Evolutionary conservation across 1,140 invertebrate genomes (phyloP).

Genomic region (Euwallacea similis): DNA sequence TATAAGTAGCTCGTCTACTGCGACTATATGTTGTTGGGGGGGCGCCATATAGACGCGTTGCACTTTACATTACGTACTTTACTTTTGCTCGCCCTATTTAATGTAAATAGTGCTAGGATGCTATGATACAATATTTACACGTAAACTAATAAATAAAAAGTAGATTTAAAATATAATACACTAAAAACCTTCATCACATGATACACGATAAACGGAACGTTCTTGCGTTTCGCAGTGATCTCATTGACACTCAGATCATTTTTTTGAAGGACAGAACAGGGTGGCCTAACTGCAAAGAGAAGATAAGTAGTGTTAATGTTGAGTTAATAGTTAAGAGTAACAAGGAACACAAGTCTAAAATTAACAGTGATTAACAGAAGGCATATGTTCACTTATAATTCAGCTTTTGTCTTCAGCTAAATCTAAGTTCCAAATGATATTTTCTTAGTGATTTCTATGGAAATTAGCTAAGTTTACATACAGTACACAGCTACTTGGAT

Average conservation of each 20-base stretch:
- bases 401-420: too few relatives aligned
- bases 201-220: not conserved
- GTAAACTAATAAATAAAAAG: constrained; percentile 47
- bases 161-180: constrained; percentile 39
- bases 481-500: too few relatives aligned
- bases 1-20: not conserved
- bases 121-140: constrained; percentile 51
- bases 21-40: not conserved
- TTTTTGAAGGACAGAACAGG: too few relatives aligned
- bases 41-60: not conserved
- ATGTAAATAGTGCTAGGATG: constrained; percentile 49
- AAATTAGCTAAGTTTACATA: too few relatives aligned
- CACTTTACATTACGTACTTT: constrained; percentile 36
- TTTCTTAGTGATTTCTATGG: too few relatives aligned
- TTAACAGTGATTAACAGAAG: too few relatives aligned
- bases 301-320: too few relatives aligned
- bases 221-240: not conserved
- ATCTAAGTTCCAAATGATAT: too few relatives aligned
- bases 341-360: too few relatives aligned
- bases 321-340: too few relatives aligned
- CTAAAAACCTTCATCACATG: constrained; percentile 39
- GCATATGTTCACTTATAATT: too few relatives aligned
- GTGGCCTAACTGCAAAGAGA: constrained; percentile 14
- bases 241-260: constrained; percentile 14
- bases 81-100: constrained; percentile 48